Evolutionary conservation across 2,888 invertebrate species (phyloP), one percentile per base, ranked within the genome.

Genomic region (Acanthosoma haemorrhoidale): DNA sequence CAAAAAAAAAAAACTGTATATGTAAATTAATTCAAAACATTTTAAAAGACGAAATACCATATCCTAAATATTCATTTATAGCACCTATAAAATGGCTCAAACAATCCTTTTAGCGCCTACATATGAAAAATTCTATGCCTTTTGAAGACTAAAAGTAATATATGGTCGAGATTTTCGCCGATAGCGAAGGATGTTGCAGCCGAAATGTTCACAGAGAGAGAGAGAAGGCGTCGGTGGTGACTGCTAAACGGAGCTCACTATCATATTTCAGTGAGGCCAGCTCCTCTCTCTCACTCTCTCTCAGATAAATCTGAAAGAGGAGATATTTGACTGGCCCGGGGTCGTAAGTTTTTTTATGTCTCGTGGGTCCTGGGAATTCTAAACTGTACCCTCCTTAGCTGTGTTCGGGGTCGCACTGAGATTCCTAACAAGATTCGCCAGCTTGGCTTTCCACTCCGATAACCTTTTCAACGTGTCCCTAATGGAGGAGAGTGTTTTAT

Each of bases 241-340:
- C 25, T n/a, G 51, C 51, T 51, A 51, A 51, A 51, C 51, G 51
- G 13, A 25, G 25, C 29, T 51, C 51, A 51, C 51, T 51, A 51
- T 51, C 51, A 51, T 51, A 51, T 51, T 51, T 51, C 51, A 51
- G 25, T 21, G 25, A n/a, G n/a, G n/a, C n/a, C n/a, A n/a, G n/a
- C n/a, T n/a, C n/a, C n/a, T n/a, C n/a, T n/a, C n/a, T n/a, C n/a
- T n/a, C n/a, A n/a, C 51, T 25, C 21, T 51, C 51, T 25, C n/a
- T 25, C 6, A 51, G 51, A 51, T 51, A 51, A 51, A 51, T 51
- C 51, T 51, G 25, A 51, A 51, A 51, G 25, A 51, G 51, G 51
- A 51, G 51, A 51, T 51, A 51, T 51, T 51, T 25, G 51, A 51
- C 25, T 51, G 51, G 21, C 51, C 1, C 25, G n/a, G 51, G 51